Conservation (phyloP, 2,797 vertebrate genomes). For the Triplophysa yarkandensis region DNA sequence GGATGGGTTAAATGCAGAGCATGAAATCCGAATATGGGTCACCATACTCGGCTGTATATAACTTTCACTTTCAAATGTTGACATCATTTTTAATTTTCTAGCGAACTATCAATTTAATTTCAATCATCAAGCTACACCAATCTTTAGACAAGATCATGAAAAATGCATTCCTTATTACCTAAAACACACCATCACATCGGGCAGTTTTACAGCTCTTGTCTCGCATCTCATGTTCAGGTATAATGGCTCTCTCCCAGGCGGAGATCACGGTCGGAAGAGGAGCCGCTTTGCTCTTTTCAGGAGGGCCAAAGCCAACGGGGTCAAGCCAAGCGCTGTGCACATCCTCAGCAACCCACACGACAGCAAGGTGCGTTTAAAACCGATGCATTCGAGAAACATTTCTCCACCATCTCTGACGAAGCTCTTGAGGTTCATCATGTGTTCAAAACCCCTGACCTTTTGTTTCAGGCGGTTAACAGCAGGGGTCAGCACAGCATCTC, state of each 20-base stretch:
- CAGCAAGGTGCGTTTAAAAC: conserved; percentile 81
- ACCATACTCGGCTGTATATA: too few species aligned
- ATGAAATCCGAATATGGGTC: too few species aligned
- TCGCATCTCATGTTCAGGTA: conserved; percentile 75
- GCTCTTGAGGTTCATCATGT: background rate
- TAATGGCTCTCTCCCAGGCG: conserved; percentile 94
- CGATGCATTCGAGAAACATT: background rate
- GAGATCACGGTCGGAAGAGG: conserved; percentile 93
- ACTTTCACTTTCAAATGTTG: too few species aligned
- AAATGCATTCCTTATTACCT: too few species aligned
- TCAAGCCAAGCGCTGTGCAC: conserved; percentile 93
- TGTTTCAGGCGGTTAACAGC: conserved; percentile 89
- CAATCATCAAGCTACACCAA: too few species aligned
- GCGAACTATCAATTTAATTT: too few species aligned
- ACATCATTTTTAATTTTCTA: too few species aligned
- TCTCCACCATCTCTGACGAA: background rate
- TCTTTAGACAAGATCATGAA: too few species aligned
- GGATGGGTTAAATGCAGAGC: too few species aligned
- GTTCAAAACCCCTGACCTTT: conserved; percentile 43
- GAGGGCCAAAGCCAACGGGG: conserved; percentile 89
- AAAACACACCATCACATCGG: too few species aligned
- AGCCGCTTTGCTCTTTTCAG: conserved; percentile 95
- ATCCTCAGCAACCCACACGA: conserved; percentile 94
- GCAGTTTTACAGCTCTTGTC: background rate
- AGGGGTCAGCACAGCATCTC: conserved; percentile 98